A percentile compares a stretch with the other conserved stretches of the same genome.
Conservation (phyloP, 2,888 invertebrate species). For the Metellina segmentata region DNA sequence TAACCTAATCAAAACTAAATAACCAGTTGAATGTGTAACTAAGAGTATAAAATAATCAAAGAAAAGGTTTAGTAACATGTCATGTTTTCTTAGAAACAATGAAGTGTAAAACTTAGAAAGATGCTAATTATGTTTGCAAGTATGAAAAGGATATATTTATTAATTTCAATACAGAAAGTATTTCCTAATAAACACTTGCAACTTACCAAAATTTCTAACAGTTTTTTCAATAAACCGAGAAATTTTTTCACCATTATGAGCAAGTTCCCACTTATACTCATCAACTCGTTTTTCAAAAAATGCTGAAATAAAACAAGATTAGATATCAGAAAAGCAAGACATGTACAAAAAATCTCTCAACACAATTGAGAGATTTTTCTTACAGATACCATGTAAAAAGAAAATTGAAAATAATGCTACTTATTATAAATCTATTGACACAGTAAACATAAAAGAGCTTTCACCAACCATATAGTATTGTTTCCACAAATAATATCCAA, state of each 20-base stretch:
- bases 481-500: too few species aligned
- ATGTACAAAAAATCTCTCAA: too few species aligned
- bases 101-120: not conserved
- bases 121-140: not conserved
- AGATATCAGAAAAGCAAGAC: too few species aligned
- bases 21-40: not conserved
- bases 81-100: not conserved
- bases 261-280: constrained; percentile 73
- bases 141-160: not conserved
- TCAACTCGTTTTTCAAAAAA: constrained; percentile 73
- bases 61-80: not conserved
- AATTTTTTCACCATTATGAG: constrained; percentile 54
- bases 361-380: too few species aligned
- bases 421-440: too few species aligned
- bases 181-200: not conserved
- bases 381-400: too few species aligned
- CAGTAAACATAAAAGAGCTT: too few species aligned
- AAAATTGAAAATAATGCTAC: too few species aligned
- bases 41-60: not conserved
- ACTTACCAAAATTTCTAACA: constrained; percentile 57
- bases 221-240: constrained; percentile 59
- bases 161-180: not conserved
- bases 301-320: constrained; percentile 24
- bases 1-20: too few species aligned
- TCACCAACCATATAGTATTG: too few species aligned